Evolutionary conservation across 2,888 invertebrate species (phyloP).

Genomic region (Sphinx pinastri): DNA sequence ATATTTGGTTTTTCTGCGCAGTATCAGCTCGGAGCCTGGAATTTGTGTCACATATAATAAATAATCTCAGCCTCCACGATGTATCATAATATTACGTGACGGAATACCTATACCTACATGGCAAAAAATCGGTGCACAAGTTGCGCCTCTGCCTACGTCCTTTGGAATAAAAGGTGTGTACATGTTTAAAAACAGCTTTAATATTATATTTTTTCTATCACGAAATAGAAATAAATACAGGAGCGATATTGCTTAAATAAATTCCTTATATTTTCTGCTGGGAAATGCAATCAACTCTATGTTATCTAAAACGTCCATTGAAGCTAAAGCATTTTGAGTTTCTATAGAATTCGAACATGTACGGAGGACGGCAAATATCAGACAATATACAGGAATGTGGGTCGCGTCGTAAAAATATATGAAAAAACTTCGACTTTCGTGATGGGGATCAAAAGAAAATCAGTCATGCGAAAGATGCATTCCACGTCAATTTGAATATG

Average conservation of each 20-base stretch:
- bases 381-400: conserved; percentile 38
- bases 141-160: no score
- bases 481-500: conserved; percentile 14
- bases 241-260: not conserved
- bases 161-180: no score
- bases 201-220: no score
- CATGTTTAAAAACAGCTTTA: no score
- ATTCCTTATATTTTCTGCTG: not conserved
- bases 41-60: no score
- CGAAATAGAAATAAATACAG: not conserved
- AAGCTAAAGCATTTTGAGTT: conserved; percentile 22
- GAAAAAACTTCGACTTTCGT: conserved; percentile 34
- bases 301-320: conserved; percentile 19
- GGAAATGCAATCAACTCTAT: not conserved
- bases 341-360: conserved; percentile 28
- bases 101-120: no score
- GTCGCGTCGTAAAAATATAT: conserved; percentile 42
- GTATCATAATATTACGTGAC: no score
- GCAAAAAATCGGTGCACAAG: no score
- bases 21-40: no score
- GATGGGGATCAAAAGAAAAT: conserved; percentile 43
- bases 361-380: conserved; percentile 34
- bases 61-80: no score
- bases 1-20: no score
- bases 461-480: conserved; percentile 41